These are phyloP conservation scores for Sylvia borin DNA, from an alignment of 2,797 vertebrate genomes.

Conservation along the genomic window DNA sequence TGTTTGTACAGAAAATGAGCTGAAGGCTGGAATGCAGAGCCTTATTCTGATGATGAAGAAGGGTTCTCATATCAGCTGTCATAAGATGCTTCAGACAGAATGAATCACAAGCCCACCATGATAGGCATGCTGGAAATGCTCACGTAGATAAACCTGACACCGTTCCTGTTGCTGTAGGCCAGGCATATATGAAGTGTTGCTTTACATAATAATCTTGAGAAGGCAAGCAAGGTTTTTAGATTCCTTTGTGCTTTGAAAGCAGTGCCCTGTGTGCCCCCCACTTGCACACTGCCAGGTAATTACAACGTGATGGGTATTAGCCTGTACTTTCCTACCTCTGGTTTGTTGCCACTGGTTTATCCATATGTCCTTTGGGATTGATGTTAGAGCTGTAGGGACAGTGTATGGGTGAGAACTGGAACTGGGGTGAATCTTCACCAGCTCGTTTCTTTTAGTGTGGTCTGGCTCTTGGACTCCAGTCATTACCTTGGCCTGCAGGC, in stretches of 20 bases:
- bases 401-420: neutral
- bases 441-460: neutral
- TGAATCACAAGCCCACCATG: neutral
- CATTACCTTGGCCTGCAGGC: neutral
- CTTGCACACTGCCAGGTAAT: neutral
- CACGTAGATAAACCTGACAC: neutral
- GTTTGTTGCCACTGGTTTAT: neutral
- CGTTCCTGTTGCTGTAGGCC: neutral
- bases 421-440: neutral
- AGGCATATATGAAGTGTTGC: neutral
- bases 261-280: neutral
- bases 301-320: rapidly evolving
- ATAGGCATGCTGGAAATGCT: neutral
- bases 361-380: neutral
- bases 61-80: neutral
- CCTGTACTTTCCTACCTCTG: neutral
- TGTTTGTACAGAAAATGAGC: constrained; percentile 23
- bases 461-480: neutral
- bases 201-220: neutral
- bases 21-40: constrained; percentile 43
- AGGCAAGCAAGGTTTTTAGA: neutral
- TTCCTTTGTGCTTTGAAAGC: neutral
- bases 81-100: neutral
- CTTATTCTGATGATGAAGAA: neutral
- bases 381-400: neutral